These are phyloP conservation scores for Synanthedon tipuliformis DNA, from an alignment of 2,888 invertebrate species.

Conservation along the genomic window DNA sequence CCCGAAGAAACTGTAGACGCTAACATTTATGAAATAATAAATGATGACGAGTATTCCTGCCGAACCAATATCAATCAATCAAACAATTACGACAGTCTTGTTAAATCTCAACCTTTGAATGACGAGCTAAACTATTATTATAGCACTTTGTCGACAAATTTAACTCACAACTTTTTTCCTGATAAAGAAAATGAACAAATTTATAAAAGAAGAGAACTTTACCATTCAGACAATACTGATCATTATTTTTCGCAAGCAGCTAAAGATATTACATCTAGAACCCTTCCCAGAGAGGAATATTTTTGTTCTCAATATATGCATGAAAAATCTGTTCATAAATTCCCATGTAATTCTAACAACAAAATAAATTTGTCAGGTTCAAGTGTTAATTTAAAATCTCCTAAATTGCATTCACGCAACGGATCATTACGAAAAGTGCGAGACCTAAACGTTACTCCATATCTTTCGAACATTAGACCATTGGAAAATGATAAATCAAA, in stretches of 20 bases:
- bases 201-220: background rate
- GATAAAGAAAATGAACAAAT: background rate
- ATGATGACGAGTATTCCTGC: slow-evolving; percentile 32
- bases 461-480: background rate
- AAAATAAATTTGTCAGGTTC: background rate
- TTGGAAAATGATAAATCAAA: slow-evolving; percentile 6
- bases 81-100: background rate
- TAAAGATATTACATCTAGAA: background rate
- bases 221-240: background rate
- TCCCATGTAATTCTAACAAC: background rate
- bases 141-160: too few species aligned
- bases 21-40: slow-evolving; percentile 39
- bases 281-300: background rate
- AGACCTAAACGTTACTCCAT: background rate
- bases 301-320: background rate
- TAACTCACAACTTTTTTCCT: background rate
- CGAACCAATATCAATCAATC: slow-evolving; percentile 18
- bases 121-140: too few species aligned
- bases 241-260: background rate
- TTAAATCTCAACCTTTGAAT: too few species aligned
- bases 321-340: background rate
- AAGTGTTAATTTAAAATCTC: background rate
- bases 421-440: background rate
- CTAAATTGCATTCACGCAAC: background rate
- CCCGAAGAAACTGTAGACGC: slow-evolving; percentile 36